These are phyloP conservation scores for Sacculina carcini DNA, from an alignment of 2,888 invertebrate genomes.

Conservation along the genomic window DNA sequence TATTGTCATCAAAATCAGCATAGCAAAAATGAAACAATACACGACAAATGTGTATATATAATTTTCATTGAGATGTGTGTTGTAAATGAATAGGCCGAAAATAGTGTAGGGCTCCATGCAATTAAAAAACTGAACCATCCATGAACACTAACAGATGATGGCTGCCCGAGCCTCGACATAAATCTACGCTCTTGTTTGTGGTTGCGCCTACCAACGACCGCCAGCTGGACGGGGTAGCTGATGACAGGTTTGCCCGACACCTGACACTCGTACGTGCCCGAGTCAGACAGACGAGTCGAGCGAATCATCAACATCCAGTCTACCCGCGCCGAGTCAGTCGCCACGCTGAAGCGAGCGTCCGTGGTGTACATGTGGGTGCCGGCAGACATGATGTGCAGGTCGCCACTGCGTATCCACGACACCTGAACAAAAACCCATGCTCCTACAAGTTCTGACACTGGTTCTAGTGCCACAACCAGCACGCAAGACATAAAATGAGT, in stretches of 20 bases:
- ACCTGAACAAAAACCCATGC: too few relatives aligned
- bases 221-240: neutral
- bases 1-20: too few relatives aligned
- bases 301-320: slow-evolving; percentile 9
- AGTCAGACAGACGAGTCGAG: slow-evolving; percentile 4
- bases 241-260: neutral
- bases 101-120: too few relatives aligned
- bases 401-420: slow-evolving; percentile 9
- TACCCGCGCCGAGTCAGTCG: slow-evolving; percentile 8
- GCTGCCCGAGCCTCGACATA: neutral
- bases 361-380: slow-evolving; percentile 11
- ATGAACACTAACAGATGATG: neutral
- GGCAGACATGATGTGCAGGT: slow-evolving; percentile 10
- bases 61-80: too few relatives aligned
- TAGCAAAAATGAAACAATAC: too few relatives aligned
- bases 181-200: neutral
- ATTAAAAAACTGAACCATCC: neutral
- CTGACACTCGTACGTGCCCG: neutral
- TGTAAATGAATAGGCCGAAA: too few relatives aligned
- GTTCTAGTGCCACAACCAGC: too few relatives aligned
- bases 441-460: too few relatives aligned
- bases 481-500: too few relatives aligned
- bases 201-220: neutral
- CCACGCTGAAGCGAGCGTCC: slow-evolving; percentile 8
- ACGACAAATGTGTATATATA: too few relatives aligned